Percentiles rank a stretch among this genome's conserved stretches.
Evolutionary conservation across 2,113 vertebrate genomes (phyloP).

Genomic region (Chascanopsetta lugubris): DNA sequence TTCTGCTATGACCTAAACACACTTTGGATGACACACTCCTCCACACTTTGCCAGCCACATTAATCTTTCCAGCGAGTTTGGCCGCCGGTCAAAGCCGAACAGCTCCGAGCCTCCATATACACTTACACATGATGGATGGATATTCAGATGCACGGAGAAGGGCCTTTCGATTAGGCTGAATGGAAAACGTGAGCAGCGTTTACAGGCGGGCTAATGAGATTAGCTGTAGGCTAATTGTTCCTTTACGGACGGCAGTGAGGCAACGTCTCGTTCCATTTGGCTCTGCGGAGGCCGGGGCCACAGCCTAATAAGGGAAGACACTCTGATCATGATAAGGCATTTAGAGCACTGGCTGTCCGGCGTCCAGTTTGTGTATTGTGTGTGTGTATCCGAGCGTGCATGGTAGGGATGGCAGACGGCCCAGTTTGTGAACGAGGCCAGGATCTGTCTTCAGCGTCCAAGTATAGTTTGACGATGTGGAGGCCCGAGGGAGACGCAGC

Average conservation of each 20-base stretch:
- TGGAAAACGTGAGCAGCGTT: constrained; percentile 76
- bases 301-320: constrained; percentile 82
- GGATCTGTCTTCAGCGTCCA: constrained; percentile 68
- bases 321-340: constrained; percentile 76
- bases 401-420: constrained; percentile 70
- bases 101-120: constrained; percentile 62
- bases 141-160: constrained; percentile 64
- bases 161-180: constrained; percentile 69
- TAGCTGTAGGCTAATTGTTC: constrained; percentile 78
- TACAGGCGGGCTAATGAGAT: constrained; percentile 77
- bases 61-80: constrained; percentile 70
- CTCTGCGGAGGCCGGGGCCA: constrained; percentile 59
- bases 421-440: constrained; percentile 68
- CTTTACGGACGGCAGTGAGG: constrained; percentile 72
- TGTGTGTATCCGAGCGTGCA: constrained; percentile 38
- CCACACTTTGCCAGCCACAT: constrained; percentile 64
- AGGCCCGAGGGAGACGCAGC: constrained; percentile 41
- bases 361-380: constrained; percentile 50
- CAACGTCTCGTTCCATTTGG: constrained; percentile 77
- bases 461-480: constrained; percentile 59
- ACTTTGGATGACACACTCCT: constrained; percentile 64
- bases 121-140: constrained; percentile 74
- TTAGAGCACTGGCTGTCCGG: constrained; percentile 65
- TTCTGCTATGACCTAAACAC: constrained; percentile 65
- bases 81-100: constrained; percentile 60